These are phyloP conservation scores for Sarcophaga caerulescens DNA, from an alignment of 2,888 invertebrate genomes.

Conservation along the genomic window DNA sequence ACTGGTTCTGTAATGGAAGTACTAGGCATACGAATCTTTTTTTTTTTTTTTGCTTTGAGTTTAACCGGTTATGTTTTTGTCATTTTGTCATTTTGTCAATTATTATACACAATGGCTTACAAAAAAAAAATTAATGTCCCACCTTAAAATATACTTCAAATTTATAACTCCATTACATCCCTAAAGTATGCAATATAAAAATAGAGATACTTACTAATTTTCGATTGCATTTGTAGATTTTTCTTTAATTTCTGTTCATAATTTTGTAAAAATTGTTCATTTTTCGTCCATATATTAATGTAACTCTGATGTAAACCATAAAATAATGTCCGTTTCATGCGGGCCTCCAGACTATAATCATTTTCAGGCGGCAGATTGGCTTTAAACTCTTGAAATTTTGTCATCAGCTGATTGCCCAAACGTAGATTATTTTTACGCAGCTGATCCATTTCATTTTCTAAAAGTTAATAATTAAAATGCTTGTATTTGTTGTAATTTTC, in stretches of 20 bases:
- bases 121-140: constrained; percentile 6
- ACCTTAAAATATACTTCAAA: neutral
- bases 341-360: constrained; percentile 79
- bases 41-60: no score
- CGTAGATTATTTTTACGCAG: constrained; percentile 78
- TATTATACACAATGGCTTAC: neutral
- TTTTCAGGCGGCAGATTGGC: constrained; percentile 77
- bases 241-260: constrained; percentile 80
- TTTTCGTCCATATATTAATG: constrained; percentile 79
- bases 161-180: neutral
- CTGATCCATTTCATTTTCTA: constrained; percentile 80
- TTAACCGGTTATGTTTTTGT: no score
- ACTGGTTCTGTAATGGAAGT: no score
- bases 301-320: constrained; percentile 80
- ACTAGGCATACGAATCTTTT: no score
- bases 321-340: constrained; percentile 80
- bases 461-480: neutral
- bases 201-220: constrained; percentile 76
- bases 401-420: constrained; percentile 79
- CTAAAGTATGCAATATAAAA: neutral
- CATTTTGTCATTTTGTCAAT: no score
- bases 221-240: constrained; percentile 79
- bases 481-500: no score
- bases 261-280: constrained; percentile 78
- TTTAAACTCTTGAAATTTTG: constrained; percentile 79